These are phyloP conservation scores for Lomographa bimaculata DNA, from an alignment of 2,888 invertebrate species.

Conservation along the genomic window DNA sequence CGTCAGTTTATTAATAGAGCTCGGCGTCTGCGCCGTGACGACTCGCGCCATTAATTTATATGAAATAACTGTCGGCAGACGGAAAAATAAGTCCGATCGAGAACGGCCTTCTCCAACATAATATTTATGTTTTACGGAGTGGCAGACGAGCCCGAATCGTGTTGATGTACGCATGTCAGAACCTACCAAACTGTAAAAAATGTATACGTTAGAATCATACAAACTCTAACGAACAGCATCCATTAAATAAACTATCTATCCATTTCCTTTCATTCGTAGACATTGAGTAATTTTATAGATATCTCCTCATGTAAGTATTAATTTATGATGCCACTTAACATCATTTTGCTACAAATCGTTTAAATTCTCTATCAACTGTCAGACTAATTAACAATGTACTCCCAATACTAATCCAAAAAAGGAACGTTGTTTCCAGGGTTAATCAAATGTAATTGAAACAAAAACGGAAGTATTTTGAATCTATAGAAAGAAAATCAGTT, in stretches of 20 bases:
- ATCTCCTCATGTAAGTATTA: no score
- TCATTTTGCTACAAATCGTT: no score
- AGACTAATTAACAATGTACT: no score
- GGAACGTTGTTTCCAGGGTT: no score
- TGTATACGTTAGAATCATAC: constrained; percentile 50
- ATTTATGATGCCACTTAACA: no score
- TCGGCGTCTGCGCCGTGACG: constrained; percentile 81
- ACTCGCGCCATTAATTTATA: constrained; percentile 83
- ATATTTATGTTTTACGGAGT: constrained; percentile 82
- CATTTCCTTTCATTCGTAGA: constrained; percentile 48
- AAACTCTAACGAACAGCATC: constrained; percentile 45
- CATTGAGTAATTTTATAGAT: constrained; percentile 36
- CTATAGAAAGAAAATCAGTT: no score
- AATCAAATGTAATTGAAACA: no score
- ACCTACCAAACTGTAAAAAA: constrained; percentile 47
- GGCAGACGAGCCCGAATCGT: constrained; percentile 57
- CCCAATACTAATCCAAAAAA: no score
- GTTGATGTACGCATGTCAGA: constrained; percentile 72
- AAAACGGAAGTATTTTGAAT: no score
- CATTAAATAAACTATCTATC: constrained; percentile 48
- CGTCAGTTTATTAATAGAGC: constrained; percentile 83
- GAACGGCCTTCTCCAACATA: constrained; percentile 78
- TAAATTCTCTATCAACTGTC: no score
- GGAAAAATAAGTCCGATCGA: constrained; percentile 80
- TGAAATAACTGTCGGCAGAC: constrained; percentile 83